Conservation (phyloP, 2,888 invertebrate genomes). For the Empis stercorea region DNA sequence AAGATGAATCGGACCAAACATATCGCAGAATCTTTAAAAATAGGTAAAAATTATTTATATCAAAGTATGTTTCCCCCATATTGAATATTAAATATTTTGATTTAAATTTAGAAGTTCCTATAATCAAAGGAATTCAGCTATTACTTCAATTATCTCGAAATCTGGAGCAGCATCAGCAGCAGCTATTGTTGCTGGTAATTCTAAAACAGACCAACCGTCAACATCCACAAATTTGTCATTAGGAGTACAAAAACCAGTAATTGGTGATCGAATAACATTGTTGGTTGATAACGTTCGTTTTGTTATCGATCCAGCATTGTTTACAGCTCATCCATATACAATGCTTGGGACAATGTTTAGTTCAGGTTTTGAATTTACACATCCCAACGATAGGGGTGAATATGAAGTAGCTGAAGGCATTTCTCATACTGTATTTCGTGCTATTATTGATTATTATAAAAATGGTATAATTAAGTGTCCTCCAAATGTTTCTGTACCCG, state of each 20-base stretch:
- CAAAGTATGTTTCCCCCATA: not conserved
- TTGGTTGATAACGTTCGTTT: constrained; percentile 95
- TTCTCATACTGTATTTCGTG: constrained; percentile 85
- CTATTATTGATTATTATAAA: constrained; percentile 89
- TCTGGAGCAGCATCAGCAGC: constrained; percentile 1
- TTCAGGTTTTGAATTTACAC: constrained; percentile 79
- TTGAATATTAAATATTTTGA: no score
- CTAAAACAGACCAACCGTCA: constrained; percentile 5
- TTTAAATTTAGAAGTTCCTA: not conserved
- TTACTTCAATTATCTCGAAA: constrained; percentile 5
- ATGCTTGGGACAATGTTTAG: constrained; percentile 99
- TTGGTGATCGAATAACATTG: constrained; percentile 65
- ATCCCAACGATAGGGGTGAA: constrained; percentile 92
- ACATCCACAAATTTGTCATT: not conserved
- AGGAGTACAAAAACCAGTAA: constrained; percentile 11
- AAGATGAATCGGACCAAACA: constrained; percentile 53
- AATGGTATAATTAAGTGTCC: constrained; percentile 88
- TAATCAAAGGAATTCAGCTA: not conserved
- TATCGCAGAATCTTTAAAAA: constrained; percentile 53
- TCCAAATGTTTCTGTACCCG: constrained; percentile 89
- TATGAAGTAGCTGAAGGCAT: constrained; percentile 96
- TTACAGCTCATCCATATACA: constrained; percentile 92
- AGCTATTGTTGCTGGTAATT: constrained; percentile 1
- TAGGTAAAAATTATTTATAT: constrained; percentile 37
- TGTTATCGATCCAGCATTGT: constrained; percentile 83